A percentile compares a stretch with the other conserved stretches of the same genome.
Conservation (phyloP, 2,888 invertebrate species). For the Doris montereyensis region DNA sequence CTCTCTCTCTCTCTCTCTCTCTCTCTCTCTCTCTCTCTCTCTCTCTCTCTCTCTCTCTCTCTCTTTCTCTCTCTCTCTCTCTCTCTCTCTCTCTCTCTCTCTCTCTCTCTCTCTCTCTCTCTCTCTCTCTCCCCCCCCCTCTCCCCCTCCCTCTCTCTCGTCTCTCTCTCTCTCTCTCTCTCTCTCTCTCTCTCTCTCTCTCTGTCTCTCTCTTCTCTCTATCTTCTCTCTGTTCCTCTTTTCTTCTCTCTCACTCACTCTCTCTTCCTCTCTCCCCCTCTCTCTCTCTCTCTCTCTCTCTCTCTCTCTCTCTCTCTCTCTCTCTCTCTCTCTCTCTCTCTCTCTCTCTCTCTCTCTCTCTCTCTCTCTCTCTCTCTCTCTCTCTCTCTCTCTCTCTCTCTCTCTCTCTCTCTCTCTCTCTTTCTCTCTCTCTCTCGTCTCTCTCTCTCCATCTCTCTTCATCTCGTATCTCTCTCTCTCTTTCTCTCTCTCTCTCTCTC, state of each 20-base stretch:
- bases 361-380: background rate
- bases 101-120: background rate
- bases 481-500: background rate
- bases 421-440: background rate
- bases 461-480: background rate
- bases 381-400: background rate
- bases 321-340: background rate
- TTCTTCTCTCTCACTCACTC: background rate
- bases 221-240: background rate
- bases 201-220: background rate
- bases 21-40: background rate
- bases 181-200: background rate
- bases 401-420: background rate
- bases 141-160: too few species aligned
- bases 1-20: background rate
- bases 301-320: conserved; percentile 2
- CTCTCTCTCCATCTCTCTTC: background rate
- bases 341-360: background rate
- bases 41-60: background rate
- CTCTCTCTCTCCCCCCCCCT: background rate
- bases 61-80: background rate
- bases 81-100: conserved; percentile 24
- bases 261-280: background rate
- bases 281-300: background rate
- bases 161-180: background rate